phyloP scores from a whole-genome alignment of 2,113 vertebrate species.

The Excalfactoria chinensis region DNA sequence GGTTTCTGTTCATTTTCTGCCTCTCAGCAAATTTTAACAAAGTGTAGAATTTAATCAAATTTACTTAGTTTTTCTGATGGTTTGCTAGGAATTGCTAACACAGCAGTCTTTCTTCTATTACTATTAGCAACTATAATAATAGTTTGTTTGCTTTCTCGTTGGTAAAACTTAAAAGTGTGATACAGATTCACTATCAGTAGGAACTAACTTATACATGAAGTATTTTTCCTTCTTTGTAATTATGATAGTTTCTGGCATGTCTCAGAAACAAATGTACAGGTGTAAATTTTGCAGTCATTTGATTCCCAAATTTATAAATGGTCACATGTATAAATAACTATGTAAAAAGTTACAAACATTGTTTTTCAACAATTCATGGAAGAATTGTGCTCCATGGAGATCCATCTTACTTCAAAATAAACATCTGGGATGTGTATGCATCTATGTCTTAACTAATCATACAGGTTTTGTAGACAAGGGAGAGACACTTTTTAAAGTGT shows the following conservation, averaged over 20 bases:
- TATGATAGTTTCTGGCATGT: neutral
- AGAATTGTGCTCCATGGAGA: neutral
- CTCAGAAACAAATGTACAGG: neutral
- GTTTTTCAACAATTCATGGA: neutral
- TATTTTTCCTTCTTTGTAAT: neutral
- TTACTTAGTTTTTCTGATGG: neutral
- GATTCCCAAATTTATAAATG: neutral
- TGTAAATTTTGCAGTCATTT: neutral
- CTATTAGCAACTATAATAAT: neutral
- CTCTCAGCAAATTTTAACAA: neutral
- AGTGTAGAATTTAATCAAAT: neutral
- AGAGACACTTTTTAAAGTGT: neutral
- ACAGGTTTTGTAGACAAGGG: neutral
- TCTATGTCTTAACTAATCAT: neutral
- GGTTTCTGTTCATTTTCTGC: neutral
- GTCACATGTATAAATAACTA: neutral
- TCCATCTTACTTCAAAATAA: neutral
- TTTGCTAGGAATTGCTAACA: neutral
- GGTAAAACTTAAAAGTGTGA: neutral
- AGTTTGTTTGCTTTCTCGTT: neutral
- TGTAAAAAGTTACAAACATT: neutral
- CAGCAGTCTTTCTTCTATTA: neutral
- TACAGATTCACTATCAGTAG: neutral
- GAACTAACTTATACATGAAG: neutral
- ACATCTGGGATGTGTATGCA: neutral